These are phyloP conservation scores for Chloebia gouldiae DNA, from an alignment of 2,113 vertebrate species.

Conservation along the genomic window DNA sequence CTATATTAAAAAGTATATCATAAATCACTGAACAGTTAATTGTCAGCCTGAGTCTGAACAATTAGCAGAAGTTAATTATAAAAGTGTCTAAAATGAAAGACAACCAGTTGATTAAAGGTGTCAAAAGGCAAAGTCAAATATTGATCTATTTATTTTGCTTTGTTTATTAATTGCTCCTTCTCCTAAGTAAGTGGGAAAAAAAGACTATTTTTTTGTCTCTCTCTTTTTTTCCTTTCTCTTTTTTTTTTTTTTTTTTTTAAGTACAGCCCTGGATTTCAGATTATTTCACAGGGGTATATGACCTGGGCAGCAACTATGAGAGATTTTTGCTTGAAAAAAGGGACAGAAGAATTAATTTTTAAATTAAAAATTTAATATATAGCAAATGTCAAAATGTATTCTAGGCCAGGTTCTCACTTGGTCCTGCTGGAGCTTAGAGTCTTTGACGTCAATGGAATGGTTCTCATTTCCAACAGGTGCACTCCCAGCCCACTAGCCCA, in stretches of 20 bases:
- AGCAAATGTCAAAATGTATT: background rate
- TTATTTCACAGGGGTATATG: background rate
- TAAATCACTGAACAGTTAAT: background rate
- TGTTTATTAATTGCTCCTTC: background rate
- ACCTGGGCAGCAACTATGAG: background rate
- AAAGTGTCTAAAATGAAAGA: background rate
- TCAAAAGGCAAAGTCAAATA: background rate
- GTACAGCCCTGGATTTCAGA: background rate
- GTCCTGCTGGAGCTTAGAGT: background rate
- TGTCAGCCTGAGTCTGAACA: background rate
- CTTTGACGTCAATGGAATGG: background rate
- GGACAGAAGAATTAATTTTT: background rate
- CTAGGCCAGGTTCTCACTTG: background rate
- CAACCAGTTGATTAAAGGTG: background rate
- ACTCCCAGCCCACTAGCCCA: background rate
- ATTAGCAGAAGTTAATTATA: background rate
- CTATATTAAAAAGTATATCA: background rate
- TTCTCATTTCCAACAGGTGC: background rate
- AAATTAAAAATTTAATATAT: background rate
- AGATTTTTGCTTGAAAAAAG: background rate
- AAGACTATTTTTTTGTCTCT: background rate
- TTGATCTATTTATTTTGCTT: background rate
- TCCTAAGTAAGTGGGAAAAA: background rate
- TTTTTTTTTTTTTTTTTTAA: background rate
- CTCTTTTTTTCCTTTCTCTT: background rate